Base-by-base conservation (phyloP, 2,797 vertebrate genomes). In the Pseudomugil tenellus region DNA sequence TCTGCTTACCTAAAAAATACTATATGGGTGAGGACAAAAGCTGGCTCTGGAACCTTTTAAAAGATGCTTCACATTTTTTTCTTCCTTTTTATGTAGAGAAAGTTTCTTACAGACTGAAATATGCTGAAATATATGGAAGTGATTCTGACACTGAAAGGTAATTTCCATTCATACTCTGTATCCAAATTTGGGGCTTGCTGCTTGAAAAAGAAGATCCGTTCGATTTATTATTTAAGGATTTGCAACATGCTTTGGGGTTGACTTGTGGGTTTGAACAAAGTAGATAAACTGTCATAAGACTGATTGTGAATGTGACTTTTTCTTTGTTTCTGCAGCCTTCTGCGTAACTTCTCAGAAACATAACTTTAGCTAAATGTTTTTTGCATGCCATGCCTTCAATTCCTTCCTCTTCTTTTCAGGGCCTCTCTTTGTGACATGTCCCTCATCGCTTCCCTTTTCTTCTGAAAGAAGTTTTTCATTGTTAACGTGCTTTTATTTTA, bases 391-490 rank as follows among this genome's bases (percentile, higher is more conserved):
- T 67, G 51, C 74, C 64, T 77, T 81, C 25, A 62, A 54, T 58
- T 84, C 67, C 80, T 88, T 89, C 87, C 74, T 79, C 73, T 83
- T 83, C 66, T 80, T 67, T 67, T 76, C 0, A 69, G 61, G 35
- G 39, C 49, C 48, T 56, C 41, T 73, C 68, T 88, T 77, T 76
- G 70, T 80, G 67, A 70, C 39, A 53, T 55, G 74, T 60, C 48
- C 46, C 48, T 41, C 70, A 67, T 67, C 76, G 69, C 83, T 89
- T 89, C 83, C 79, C 64, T 2, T 86, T 90, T 89, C 72, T 86
- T 70, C 43, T 77, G 26, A 89, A 86, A 84, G 32, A 70, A 0
- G 55, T 57, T 61, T 74, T 11, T 70, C 63, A 63, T 77, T 84
- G 59, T 81, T 39, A 35, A 62, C 48, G 43, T 70, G 31, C n/a